Evolutionary conservation across 2,888 invertebrate genomes (phyloP).

Genomic region (Cephonodes hylas): DNA sequence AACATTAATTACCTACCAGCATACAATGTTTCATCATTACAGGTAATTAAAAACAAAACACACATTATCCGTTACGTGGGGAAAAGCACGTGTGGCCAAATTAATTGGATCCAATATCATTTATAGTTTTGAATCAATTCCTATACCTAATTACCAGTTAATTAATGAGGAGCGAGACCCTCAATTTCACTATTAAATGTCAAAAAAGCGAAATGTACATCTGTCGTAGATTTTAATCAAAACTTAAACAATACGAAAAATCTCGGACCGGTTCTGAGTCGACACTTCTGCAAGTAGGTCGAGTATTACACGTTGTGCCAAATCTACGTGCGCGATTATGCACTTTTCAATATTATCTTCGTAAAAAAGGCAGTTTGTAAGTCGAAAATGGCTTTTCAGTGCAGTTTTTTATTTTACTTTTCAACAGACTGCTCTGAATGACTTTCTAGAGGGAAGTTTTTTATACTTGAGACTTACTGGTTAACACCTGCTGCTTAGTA

Average conservation of each 20-base stretch:
- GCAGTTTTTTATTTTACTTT: neutral
- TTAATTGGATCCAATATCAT: slow-evolving; percentile 16
- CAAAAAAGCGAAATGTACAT: neutral
- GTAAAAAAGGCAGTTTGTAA: slow-evolving; percentile 9
- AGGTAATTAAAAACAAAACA: slow-evolving; percentile 2
- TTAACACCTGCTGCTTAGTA: too few species aligned
- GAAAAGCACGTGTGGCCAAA: neutral
- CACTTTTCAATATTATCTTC: slow-evolving; percentile 13
- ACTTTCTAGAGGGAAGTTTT: too few species aligned
- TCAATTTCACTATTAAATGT: neutral
- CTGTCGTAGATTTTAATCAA: slow-evolving; percentile 41
- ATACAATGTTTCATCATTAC: neutral
- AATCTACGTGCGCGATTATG: neutral
- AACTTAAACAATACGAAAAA: slow-evolving; percentile 44
- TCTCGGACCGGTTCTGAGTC: slow-evolving; percentile 31
- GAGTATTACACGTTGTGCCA: slow-evolving; percentile 18
- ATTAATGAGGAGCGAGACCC: neutral
- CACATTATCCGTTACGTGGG: neutral
- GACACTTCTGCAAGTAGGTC: slow-evolving; percentile 43
- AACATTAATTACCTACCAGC: neutral
- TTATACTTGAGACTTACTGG: too few species aligned
- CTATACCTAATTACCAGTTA: neutral
- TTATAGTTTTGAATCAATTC: slow-evolving; percentile 15
- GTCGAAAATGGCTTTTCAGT: neutral
- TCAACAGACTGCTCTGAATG: too few species aligned